Evolutionary conservation across 2,113 vertebrate species (phyloP), one percentile per base, ranked within the genome.

Genomic region (Rhipidura dahli): DNA sequence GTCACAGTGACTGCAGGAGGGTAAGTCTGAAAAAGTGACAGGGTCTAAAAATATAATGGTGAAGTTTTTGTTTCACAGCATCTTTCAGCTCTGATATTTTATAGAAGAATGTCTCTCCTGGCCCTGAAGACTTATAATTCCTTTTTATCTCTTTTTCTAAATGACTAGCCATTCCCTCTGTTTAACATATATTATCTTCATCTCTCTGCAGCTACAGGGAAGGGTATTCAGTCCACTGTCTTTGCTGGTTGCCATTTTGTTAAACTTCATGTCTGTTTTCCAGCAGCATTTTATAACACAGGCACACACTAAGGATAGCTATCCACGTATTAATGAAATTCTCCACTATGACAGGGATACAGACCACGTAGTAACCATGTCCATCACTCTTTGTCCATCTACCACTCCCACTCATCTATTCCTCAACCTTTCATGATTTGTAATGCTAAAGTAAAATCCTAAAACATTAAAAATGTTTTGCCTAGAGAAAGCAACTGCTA

Each of bases 331-430:
- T 56, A 63, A 50, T 22, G 10, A 11, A 15, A 51, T 68, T 44
- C 6, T 82, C 35, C 7, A 50, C 37, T 53, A 2, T 8, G 11
- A 49, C 50, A 79, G 16, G 7, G 6, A 40, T 30, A 45, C 2
- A 13, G 3, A 13, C 26, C 22, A 17, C 13, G 11, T 7, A 59
- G 6, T 40, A 40, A 1, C 26, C 1, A 3, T 3, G 3, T n/a
- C 10, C 9, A 18, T 49, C 37, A 37, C 12, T 10, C 10, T 56
- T 47, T 47, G 8, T 65, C 16, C 22, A 17, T 22, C 35, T 79
- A 17, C 10, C 39, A 50, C 13, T 61, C n/a, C 37, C 20, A 28
- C 15, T 24, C 51, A 63, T 10, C 11, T 49, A 12, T 40, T 79
- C 10, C 17, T 65, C 13, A 60, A 11, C 1, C 5, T 87, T 54